Percentiles rank a stretch among this genome's conserved stretches.
Conservation (phyloP, 64 coral and sea anemone species). For the Catalaphyllia jardinei region DNA sequence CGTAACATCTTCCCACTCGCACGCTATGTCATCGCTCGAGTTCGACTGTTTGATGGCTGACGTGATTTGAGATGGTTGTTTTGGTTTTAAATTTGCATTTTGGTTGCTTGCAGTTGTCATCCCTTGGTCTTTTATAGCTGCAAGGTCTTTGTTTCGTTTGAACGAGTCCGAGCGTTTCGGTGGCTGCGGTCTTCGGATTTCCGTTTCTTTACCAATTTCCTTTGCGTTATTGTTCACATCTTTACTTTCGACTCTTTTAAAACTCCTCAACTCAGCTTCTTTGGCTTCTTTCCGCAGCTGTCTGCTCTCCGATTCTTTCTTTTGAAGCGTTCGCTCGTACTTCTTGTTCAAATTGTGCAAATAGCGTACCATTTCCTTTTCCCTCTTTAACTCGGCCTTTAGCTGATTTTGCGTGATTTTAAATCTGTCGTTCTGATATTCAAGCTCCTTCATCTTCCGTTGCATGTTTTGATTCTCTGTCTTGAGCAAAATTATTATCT, state of each 20-base stretch:
- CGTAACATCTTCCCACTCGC: constrained; percentile 91
- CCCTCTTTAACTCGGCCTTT: constrained; percentile 81
- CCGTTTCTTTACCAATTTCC: neutral
- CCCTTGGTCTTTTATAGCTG: constrained; percentile 41
- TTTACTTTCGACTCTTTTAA: constrained; percentile 11
- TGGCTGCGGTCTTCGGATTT: constrained; percentile 65
- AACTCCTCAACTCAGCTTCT: constrained; percentile 56
- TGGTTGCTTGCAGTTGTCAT: neutral
- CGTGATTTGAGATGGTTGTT: constrained; percentile 17
- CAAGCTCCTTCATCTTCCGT: constrained; percentile 85
- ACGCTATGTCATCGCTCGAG: constrained; percentile 68
- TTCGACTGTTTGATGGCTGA: constrained; percentile 53
- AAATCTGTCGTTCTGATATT: constrained; percentile 93
- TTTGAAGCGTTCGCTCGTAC: constrained; percentile 90
- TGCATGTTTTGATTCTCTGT: constrained; percentile 89
- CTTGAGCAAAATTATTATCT: constrained; percentile 90
- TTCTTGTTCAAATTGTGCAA: constrained; percentile 85
- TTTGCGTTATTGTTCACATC: constrained; percentile 26
- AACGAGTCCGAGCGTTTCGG: constrained; percentile 93
- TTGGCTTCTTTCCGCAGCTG: constrained; percentile 66
- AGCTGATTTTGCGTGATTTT: constrained; percentile 91
- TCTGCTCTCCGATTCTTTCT: constrained; percentile 82
- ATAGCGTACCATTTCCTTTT: constrained; percentile 89
- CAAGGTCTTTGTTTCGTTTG: constrained; percentile 69
- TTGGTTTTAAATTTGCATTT: constrained; percentile 35